These are phyloP conservation scores for Chloroceryle inda DNA, from an alignment of 2,797 vertebrate species.

Conservation along the genomic window DNA sequence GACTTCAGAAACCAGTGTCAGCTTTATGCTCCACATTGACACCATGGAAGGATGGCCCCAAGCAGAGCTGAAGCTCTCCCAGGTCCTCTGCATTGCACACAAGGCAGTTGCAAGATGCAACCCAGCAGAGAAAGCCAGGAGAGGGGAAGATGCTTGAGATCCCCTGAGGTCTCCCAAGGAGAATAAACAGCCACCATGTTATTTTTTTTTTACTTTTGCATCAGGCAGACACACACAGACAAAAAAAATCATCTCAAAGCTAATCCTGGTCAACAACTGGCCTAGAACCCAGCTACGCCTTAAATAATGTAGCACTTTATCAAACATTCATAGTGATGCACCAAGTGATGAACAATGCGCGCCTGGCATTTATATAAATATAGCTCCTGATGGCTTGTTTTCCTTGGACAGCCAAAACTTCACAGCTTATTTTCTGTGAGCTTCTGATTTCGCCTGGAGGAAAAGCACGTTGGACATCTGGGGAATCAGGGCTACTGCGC, in stretches of 20 bases:
- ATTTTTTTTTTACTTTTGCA: background rate
- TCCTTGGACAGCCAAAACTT: constrained; percentile 68
- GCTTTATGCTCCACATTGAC: background rate
- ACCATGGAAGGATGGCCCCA: rapidly evolving
- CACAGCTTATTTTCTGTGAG: constrained; percentile 73
- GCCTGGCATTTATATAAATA: constrained; percentile 74
- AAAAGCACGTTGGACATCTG: constrained; percentile 66
- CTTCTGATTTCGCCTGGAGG: constrained; percentile 56
- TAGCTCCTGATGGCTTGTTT: constrained; percentile 71
- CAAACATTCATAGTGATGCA: constrained; percentile 81
- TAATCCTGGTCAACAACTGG: constrained; percentile 50
- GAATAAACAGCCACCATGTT: background rate
- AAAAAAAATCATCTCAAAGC: background rate
- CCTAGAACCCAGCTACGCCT: constrained; percentile 36
- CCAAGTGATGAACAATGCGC: constrained; percentile 39
- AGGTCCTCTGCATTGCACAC: background rate
- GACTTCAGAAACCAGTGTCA: background rate
- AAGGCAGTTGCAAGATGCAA: background rate
- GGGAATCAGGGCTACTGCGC: constrained; percentile 67
- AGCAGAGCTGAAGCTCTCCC: background rate
- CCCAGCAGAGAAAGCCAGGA: background rate
- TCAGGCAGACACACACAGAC: too few species aligned
- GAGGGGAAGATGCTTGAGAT: background rate
- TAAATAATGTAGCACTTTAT: constrained; percentile 82
- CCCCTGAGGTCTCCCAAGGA: background rate